phyloP scores from a whole-genome alignment of 2,113 vertebrate genomes.

The Lepidothrix coronata region DNA sequence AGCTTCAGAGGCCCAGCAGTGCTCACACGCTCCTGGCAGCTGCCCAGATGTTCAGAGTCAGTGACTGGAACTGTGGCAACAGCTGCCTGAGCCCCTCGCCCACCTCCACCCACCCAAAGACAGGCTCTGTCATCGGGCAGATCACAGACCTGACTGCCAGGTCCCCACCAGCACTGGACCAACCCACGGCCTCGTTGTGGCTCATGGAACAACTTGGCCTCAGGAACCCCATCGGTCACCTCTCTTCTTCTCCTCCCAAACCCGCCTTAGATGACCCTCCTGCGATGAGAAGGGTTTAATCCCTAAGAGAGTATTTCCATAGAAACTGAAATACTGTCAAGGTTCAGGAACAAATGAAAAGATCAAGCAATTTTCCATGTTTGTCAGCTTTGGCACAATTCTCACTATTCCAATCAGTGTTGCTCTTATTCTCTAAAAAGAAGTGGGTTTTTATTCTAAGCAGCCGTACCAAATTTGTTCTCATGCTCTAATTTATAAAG shows the following conservation, averaged over 20 bases:
- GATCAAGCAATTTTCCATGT: constrained; percentile 17
- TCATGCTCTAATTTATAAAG: neutral
- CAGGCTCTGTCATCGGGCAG: accelerated
- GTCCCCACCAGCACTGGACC: neutral
- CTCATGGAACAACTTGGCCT: neutral
- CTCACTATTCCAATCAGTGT: neutral
- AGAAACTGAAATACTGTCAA: constrained; percentile 14
- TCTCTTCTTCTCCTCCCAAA: neutral
- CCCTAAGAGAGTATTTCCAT: constrained; percentile 1
- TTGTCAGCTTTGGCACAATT: constrained; percentile 41
- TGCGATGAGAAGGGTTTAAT: neutral
- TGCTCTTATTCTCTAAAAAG: neutral
- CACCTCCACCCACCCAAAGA: neutral
- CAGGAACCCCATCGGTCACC: neutral
- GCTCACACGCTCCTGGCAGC: neutral
- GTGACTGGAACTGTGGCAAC: neutral
- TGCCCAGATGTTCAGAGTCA: neutral
- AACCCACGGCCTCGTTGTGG: neutral
- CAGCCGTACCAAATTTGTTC: neutral
- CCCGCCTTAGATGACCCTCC: neutral
- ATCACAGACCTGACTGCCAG: neutral
- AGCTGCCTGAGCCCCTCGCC: neutral
- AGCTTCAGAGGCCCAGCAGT: neutral
- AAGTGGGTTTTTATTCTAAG: neutral
- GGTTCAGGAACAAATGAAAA: constrained; percentile 9